Base-by-base conservation (phyloP, 35 echinoderm and acorn worm genomes). In the Amphiura filiformis region DNA sequence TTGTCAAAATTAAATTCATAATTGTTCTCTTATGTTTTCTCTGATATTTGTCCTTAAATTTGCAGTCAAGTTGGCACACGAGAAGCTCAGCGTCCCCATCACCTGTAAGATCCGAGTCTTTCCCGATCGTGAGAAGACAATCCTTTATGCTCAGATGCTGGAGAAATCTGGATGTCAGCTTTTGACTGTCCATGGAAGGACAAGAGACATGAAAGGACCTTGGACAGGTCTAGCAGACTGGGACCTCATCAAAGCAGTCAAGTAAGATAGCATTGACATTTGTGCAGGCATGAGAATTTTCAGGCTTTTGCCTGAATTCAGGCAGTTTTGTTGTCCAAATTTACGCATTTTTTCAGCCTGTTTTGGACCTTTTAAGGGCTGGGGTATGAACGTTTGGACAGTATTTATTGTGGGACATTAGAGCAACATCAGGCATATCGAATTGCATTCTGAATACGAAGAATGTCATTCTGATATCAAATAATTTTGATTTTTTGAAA, bases 91-190 rank as follows among this genome's bases (percentile, higher is more conserved):
- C 7, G 89, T 97, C 7, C 95, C 95, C 12, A 81, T 97, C 36
- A 97, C 95, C 18, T 91, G 92, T n/a, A 97, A 97, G 90, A 97
- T 97, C 34, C 86, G 95, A 18, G 83, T 97, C 15, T 93, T 94
- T 26, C 36, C 88, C 1, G 82, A 87, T n/a, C 28, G 82, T 0
- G 64, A 91, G 28, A 94, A 91, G 76, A 94, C 95, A 0, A 78
- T 97, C 13, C 76, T 84, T 49, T 97, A 89, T 80, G 95, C 95
- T 26, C 82, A 97, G 79, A 94, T 97, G 92, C 35, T 97, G 26
- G 95, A 92, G 95, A 91, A 87, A 65, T 86, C 95, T 26, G 95
- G 95, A 0, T 88, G 85, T 57, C 89, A 93, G 61, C 42, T 97
- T n/a, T 85, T 97, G 14, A 97, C 95, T 11, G 92, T 97, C 37